Evolutionary conservation across 1,140 invertebrate genomes (phyloP), one percentile per base, ranked within the genome.

Genomic region (Formica selysi): DNA sequence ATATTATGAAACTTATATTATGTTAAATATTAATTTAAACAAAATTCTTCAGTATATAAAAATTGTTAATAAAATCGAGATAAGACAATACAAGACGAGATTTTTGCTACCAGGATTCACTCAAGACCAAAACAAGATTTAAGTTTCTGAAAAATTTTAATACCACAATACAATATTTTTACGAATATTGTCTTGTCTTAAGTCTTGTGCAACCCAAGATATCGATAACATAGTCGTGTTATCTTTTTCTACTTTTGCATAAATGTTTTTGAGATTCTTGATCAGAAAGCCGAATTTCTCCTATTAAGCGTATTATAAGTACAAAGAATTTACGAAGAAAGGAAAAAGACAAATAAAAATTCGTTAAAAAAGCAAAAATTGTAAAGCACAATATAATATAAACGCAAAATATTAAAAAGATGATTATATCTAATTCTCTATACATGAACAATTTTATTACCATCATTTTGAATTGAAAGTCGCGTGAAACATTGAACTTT

Each of bases 401-500:
- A 67, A 51, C 19, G 11, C 54, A 32, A 79, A 78, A 65, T n/a
- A 4, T 79, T n/a, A n/a, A 68, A 54, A 22, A 0, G 1, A 38
- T 16, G n/a, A 64, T 61, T 8, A n/a, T 8, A 65, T 76, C 16
- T 65, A n/a, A 13, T 8, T 68, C 5, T 48, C 19, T 26, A 6
- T 19, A 41, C 19, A 36, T 51, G 62, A 10, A 36, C 11, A 62
- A n/a, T 83, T 76, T 83, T 62, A 19, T 61, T 32, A 5, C 22
- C 10, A 11, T 22, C 74, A 79, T 32, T 48, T 79, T 22, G 38
- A 48, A 84, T 62, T 13, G 0, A 51, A 29, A 13, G 22, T 41
- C 36, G 38, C 36, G 22, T 51, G 26, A 86, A 85, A 41, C 85
- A 76, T 89, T 90, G 87, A 91, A 86, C 87, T 86, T 62, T 87